Conservation (phyloP, 2,113 vertebrate genomes). For the Cyanistes caeruleus region DNA sequence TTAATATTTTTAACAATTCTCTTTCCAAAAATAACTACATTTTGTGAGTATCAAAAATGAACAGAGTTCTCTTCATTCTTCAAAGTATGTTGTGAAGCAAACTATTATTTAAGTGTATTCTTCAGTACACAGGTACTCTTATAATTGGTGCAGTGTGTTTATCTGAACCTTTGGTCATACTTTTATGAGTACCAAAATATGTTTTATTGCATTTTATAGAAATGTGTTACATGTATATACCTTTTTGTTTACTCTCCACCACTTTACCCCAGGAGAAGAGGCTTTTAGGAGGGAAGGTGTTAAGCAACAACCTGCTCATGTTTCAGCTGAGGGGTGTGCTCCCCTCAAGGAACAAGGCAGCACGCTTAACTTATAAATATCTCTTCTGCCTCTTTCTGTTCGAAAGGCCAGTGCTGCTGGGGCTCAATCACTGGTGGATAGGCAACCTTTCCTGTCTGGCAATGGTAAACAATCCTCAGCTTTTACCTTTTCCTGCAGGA, state of each 20-base stretch:
- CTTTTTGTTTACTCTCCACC: background rate
- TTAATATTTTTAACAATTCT: slow-evolving; percentile 47
- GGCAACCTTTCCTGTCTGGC: slow-evolving; percentile 58
- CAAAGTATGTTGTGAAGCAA: slow-evolving; percentile 32
- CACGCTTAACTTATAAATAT: slow-evolving; percentile 44
- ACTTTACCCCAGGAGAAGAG: background rate
- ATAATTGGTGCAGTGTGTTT: background rate
- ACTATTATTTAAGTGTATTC: slow-evolving; percentile 26
- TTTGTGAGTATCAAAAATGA: slow-evolving; percentile 60
- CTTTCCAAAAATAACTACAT: slow-evolving; percentile 57
- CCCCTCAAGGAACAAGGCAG: slow-evolving; percentile 37
- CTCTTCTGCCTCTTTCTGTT: slow-evolving; percentile 43
- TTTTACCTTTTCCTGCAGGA: slow-evolving; percentile 32
- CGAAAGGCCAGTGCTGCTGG: slow-evolving; percentile 62
- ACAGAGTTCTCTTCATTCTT: slow-evolving; percentile 25
- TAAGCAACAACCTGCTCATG: background rate
- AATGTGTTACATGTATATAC: background rate
- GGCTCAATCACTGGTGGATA: slow-evolving; percentile 64
- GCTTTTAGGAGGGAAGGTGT: background rate
- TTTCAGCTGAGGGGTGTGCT: slow-evolving; percentile 11
- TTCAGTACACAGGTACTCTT: background rate
- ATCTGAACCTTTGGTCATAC: slow-evolving; percentile 31
- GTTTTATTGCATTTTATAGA: background rate
- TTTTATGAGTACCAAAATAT: background rate
- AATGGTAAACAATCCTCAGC: slow-evolving; percentile 56